Evolutionary conservation across 1,140 invertebrate species (phyloP), one percentile per base, ranked within the genome.

Genomic region (Drosophila malerkotliana): DNA sequence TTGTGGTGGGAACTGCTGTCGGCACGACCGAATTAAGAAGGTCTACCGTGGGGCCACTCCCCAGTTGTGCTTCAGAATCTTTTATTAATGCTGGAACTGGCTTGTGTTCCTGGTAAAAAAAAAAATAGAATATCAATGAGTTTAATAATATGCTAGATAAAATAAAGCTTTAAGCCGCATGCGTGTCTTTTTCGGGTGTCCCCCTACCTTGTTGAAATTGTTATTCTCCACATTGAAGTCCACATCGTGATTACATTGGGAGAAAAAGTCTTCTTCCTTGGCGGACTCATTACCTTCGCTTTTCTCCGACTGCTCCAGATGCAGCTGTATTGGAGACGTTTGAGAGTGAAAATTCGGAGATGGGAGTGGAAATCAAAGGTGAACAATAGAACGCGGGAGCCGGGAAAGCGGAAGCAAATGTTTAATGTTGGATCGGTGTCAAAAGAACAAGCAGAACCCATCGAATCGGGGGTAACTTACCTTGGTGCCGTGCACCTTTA

Each of bases 401-500:
- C 37, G 52, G 44, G 63, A 28, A 21, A 44, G 55, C 62, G 72
- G 58, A 62, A 63, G 55, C 64, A 59, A 67, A 58, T 66, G 58
- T 80, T 73, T 71, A 55, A 72, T 56, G 51, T 18, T 15, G 34
- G 32, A 26, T 67, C 1, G 45, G 47, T 57, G 37, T 53, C 28
- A 10, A 48, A 48, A 1, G 3, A 26, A 18, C 73, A 55, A 48
- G 54, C 72, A 52, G 34, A 2, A 39, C 26, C 9, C 32, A 47
- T 48, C n/a, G 24, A 61, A 58, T 18, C 8, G 18, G 4, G 15
- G 44, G 44, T 15, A 24, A 58, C 90, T 92, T 92, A 99, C 97
- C 95, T 98, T 97, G 37, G 94, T 97, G 51, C 97, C 97, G 93
- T 98, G 95, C 7, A 95, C 94, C 92, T 96, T 95, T 94, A 99